Conservation (phyloP, 2,797 vertebrate species). For the Nothura maculosa region DNA sequence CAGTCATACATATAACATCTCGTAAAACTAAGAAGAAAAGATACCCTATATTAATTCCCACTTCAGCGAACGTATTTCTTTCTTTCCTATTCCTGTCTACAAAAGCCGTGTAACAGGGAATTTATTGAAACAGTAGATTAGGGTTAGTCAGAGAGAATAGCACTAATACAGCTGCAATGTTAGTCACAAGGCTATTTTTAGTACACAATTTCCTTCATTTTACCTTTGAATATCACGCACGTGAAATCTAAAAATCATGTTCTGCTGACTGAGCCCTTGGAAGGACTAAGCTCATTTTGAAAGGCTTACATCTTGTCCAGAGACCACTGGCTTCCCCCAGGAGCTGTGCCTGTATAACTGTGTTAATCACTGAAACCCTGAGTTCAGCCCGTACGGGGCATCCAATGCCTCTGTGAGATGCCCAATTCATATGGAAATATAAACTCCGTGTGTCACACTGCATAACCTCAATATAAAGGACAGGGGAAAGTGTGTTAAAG, state of each 20-base stretch:
- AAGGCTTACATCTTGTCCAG: background rate
- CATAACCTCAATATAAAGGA: background rate
- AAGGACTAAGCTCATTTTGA: background rate
- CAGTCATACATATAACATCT: constrained; percentile 45
- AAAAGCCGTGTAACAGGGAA: background rate
- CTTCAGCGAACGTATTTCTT: constrained; percentile 44
- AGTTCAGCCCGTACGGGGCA: background rate
- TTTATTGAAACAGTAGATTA: background rate
- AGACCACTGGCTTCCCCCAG: background rate
- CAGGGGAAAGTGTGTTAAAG: background rate
- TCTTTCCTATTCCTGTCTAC: constrained; percentile 13
- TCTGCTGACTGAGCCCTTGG: background rate
- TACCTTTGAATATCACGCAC: background rate
- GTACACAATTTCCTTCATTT: constrained; percentile 31
- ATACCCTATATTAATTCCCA: constrained; percentile 14
- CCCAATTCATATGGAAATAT: background rate
- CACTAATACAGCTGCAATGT: constrained; percentile 26
- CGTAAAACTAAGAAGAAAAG: constrained; percentile 50
- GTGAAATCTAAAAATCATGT: constrained; percentile 8
- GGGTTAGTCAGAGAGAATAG: constrained; percentile 1
- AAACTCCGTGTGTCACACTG: background rate
- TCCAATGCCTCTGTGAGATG: background rate
- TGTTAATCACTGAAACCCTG: background rate
- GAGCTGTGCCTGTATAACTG: background rate
- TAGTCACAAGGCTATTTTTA: background rate